Conservation (phyloP, 2,797 vertebrate species). For the Anguilla pacifica region DNA sequence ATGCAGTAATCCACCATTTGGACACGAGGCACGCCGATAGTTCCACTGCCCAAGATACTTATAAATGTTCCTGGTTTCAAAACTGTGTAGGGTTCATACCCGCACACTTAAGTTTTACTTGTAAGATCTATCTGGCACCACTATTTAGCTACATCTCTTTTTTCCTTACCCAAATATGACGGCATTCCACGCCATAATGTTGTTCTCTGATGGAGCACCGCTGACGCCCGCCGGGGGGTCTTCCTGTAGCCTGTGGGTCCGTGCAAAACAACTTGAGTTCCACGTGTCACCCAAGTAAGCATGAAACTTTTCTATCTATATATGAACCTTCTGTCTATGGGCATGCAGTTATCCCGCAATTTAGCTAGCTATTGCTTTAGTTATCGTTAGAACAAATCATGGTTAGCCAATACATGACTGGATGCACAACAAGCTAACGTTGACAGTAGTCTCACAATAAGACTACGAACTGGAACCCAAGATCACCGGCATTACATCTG, state of each 20-base stretch:
- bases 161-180: slow-evolving; percentile 93
- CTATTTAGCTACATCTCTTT: background rate
- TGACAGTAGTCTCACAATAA: background rate
- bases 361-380: background rate
- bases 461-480: background rate
- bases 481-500: background rate
- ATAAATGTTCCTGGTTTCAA: no score
- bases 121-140: background rate
- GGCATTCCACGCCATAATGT: slow-evolving; percentile 99
- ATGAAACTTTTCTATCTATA: background rate
- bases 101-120: background rate
- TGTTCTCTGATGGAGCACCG: slow-evolving; percentile 96
- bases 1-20: no score
- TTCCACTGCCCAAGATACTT: no score
- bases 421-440: background rate
- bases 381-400: background rate
- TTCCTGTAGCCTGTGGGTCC: slow-evolving; percentile 84
- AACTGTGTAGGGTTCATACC: background rate
- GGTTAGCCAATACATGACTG: background rate
- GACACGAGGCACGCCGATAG: no score
- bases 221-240: slow-evolving; percentile 96
- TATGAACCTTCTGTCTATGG: background rate
- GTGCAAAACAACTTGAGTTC: slow-evolving; percentile 33
- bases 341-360: background rate
- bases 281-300: slow-evolving; percentile 18